Evolutionary conservation across 53 echinoderm and acorn worm genomes (phyloP), one percentile per base, ranked within the genome.

Genomic region (Zoroaster sp.): DNA sequence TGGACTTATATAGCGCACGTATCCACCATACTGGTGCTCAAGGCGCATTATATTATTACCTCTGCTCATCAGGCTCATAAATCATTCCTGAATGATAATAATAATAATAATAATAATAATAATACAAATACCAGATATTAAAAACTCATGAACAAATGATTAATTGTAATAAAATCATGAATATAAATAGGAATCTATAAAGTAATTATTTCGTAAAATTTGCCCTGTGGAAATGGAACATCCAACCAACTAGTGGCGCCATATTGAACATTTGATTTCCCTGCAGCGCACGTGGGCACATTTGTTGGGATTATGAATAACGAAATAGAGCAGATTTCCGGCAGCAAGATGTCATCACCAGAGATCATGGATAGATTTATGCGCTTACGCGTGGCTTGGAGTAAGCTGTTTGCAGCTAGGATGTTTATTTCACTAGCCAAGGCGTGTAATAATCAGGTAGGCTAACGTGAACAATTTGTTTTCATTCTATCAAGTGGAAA

Each of bases 331-430:
- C 35, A 37, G 71, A 71, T 59, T 59, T 59, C 0, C 28, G 63
- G 28, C 63, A 25, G 23, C 28, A 30, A 43, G 51, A 82, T 82
- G 82, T 70, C 85, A 42, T 85, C 85, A 13, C 21, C 31, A 35
- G 85, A 85, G 25, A 85, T 85, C 35, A 44, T 85, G n/a, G 85
- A 85, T 8, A 45, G 85, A 85, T 85, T 85, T 66, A 69, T 85
- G 85, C 85, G 85, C 69, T 35, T 85, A 20, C 85, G 85, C 23
- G 3, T 35, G 10, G 85, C 85, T 23, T 85, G 85, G 85, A 71
- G 47, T n/a, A 85, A 85, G 54, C 85, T 85, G 18, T 70, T 71
- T 25, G 72, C 85, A 13, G 85, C 35, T 25, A 47, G 85, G 37
- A 70, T 70, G 1, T 85, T 85, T 51, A 70, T 85, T 5, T 85